Percentiles rank a stretch among this genome's conserved stretches.
Evolutionary conservation across 2,888 invertebrate genomes (phyloP).

Genomic region (Omphaloscelis lunosa): DNA sequence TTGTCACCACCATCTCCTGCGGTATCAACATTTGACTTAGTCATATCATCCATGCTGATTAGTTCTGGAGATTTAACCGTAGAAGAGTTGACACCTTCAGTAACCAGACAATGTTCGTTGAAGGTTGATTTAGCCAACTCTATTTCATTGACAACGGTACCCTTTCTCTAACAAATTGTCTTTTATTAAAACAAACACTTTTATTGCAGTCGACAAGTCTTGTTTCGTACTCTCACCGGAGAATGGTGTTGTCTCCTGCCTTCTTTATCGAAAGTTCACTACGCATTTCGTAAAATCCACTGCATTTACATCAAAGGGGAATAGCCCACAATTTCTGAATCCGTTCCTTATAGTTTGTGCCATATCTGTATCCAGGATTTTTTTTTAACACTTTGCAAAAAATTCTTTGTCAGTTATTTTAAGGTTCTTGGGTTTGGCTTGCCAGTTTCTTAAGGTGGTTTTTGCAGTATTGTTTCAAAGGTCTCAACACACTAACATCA

Average conservation of each 20-base stretch:
- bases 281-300: conserved; percentile 7
- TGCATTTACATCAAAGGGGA: background rate
- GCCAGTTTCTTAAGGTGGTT: background rate
- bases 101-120: background rate
- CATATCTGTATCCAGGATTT: background rate
- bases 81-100: background rate
- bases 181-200: background rate
- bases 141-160: background rate
- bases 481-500: background rate
- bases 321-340: conserved; percentile 19
- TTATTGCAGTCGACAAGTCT: background rate
- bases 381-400: conserved; percentile 3
- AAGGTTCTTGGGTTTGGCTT: background rate
- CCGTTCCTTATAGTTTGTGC: conserved; percentile 2
- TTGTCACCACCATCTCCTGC: background rate
- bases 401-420: background rate
- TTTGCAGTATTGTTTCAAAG: conserved; percentile 14
- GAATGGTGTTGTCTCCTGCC: background rate
- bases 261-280: too few relatives aligned
- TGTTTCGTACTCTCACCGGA: background rate
- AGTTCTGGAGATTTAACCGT: background rate
- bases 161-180: conserved; percentile 2
- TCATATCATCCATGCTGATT: background rate
- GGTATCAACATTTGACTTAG: background rate
- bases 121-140: background rate